These are phyloP conservation scores for Cartodere bifasciata DNA, from an alignment of 2,888 invertebrate genomes.

Conservation along the genomic window DNA sequence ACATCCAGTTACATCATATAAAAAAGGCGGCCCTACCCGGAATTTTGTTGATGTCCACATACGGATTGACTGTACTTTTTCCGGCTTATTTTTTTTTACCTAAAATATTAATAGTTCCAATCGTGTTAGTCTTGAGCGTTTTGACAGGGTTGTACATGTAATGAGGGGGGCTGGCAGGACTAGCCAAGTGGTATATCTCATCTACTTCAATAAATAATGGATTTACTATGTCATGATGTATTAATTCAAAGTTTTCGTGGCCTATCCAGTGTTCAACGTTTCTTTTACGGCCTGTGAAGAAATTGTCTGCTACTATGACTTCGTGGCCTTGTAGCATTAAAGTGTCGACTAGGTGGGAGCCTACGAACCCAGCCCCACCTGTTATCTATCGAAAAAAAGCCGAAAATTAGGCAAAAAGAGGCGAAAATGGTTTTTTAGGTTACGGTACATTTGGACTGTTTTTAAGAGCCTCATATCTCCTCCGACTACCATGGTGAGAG, in stretches of 20 bases:
- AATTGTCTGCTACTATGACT: slow-evolving; percentile 94
- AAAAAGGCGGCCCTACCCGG: too few species aligned
- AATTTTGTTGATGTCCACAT: too few species aligned
- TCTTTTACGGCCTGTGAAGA: slow-evolving; percentile 92
- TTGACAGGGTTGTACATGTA: slow-evolving; percentile 99
- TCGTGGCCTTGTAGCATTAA: slow-evolving; percentile 95
- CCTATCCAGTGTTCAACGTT: slow-evolving; percentile 99
- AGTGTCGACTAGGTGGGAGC: slow-evolving; percentile 92
- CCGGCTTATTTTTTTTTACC: slow-evolving; percentile 40
- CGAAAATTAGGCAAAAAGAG: slow-evolving; percentile 1
- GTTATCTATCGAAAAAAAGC: slow-evolving; percentile 51
- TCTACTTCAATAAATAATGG: slow-evolving; percentile 94
- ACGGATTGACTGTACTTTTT: too few species aligned
- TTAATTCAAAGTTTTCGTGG: slow-evolving; percentile 96
- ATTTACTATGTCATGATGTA: slow-evolving; percentile 98
- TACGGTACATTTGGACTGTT: too few species aligned
- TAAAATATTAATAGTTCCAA: slow-evolving; percentile 89
- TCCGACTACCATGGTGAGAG: too few species aligned
- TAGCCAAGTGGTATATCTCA: slow-evolving; percentile 97
- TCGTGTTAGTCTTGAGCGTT: slow-evolving; percentile 96
- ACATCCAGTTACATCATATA: too few species aligned
- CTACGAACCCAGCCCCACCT: slow-evolving; percentile 98
- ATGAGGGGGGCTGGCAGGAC: slow-evolving; percentile 97
- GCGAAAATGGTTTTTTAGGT: slow-evolving; percentile 1
- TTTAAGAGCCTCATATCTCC: too few species aligned